phyloP scores from a whole-genome alignment of 2,113 vertebrate genomes.

The Xenopus laevis region DNA sequence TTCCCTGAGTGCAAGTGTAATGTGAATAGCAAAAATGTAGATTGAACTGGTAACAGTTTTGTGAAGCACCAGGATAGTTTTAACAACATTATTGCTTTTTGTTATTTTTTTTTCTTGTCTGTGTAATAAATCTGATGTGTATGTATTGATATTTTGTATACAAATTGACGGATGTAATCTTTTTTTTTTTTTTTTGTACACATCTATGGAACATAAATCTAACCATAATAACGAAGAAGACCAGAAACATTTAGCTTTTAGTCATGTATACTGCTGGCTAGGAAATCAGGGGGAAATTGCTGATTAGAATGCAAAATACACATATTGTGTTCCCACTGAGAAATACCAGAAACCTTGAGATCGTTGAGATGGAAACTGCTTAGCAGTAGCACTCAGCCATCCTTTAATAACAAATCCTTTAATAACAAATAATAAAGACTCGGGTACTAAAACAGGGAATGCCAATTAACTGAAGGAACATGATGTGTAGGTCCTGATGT shows the following conservation, averaged over 20 bases:
- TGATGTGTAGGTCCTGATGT: background rate
- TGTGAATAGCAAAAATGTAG: no score
- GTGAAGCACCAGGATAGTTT: no score
- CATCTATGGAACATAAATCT: no score
- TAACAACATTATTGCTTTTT: no score
- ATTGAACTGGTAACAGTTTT: no score
- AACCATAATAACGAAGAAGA: no score
- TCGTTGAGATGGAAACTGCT: constrained; percentile 16
- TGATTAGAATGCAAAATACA: constrained; percentile 18
- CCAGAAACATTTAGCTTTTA: background rate
- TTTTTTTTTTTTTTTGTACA: no score
- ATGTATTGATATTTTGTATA: no score
- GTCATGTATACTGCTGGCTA: background rate
- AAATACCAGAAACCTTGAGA: constrained; percentile 18
- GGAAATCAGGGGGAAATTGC: background rate
- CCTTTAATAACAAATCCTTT: constrained; percentile 1
- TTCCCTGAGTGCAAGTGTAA: no score
- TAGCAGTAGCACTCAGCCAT: background rate
- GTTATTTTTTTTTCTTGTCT: no score
- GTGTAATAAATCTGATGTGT: no score
- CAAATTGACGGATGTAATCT: no score
- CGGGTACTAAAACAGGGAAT: background rate
- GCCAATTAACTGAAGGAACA: background rate
- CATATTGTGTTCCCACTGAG: background rate
- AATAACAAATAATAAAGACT: constrained; percentile 8